Evolutionary conservation across 2,797 vertebrate species (phyloP).

Genomic region (Etheostoma nigrum): DNA sequence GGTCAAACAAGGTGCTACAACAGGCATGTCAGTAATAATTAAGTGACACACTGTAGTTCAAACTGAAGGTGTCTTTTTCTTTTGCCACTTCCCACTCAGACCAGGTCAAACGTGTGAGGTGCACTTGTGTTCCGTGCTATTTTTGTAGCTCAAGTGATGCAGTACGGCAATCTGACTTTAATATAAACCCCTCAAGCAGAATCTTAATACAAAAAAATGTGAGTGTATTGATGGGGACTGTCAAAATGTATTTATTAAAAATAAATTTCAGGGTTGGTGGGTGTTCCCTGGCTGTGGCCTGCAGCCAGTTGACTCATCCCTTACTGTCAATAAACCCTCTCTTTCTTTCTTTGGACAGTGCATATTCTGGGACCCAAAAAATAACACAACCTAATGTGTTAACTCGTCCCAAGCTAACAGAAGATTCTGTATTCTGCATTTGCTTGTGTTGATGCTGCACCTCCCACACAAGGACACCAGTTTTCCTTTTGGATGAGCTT

Average conservation of each 20-base stretch:
- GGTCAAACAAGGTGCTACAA: not conserved
- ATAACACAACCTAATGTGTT: conserved; percentile 6
- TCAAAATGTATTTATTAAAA: too few relatives aligned
- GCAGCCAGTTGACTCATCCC: conserved; percentile 35
- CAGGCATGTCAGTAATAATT: conserved; percentile 6
- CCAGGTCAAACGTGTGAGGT: not conserved
- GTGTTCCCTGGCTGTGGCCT: conserved; percentile 12
- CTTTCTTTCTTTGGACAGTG: conserved; percentile 12
- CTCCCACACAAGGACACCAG: conserved; percentile 58
- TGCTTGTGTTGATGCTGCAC: conserved; percentile 17
- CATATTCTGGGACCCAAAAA: conserved; percentile 10
- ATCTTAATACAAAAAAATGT: conserved; percentile 24
- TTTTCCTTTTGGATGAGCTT: conserved; percentile 40
- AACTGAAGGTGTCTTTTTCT: not conserved
- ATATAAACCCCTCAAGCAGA: conserved; percentile 14
- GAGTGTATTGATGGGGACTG: conserved; percentile 9
- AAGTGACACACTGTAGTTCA: not conserved
- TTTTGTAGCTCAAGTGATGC: conserved; percentile 28
- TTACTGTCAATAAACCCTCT: conserved; percentile 12
- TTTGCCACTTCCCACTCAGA: conserved; percentile 18
- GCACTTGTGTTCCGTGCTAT: conserved; percentile 10
- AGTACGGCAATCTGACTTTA: conserved; percentile 20
- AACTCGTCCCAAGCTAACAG: conserved; percentile 28
- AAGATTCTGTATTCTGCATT: conserved; percentile 23
- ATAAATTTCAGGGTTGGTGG: conserved; percentile 26